These are phyloP conservation scores for Peribatodes rhomboidaria DNA, from an alignment of 2,888 invertebrate species.

Conservation along the genomic window DNA sequence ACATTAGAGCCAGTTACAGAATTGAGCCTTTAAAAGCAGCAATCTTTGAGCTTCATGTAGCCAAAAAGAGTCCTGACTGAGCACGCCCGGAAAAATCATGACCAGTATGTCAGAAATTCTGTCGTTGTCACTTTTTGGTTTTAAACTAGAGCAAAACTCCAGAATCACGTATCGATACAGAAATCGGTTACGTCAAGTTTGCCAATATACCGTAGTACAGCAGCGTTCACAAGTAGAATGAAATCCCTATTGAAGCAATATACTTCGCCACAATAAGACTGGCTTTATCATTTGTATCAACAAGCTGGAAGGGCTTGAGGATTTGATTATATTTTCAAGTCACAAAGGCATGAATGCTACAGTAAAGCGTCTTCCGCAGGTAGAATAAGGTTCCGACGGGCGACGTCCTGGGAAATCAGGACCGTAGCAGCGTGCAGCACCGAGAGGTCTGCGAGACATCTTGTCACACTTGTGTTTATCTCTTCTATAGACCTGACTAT, in stretches of 20 bases:
- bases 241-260: slow-evolving; percentile 11
- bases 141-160: slow-evolving; percentile 4
- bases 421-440: slow-evolving; percentile 56
- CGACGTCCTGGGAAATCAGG: slow-evolving; percentile 81
- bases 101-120: not conserved
- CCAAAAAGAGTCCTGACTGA: too few species aligned
- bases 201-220: not conserved
- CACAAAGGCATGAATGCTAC: slow-evolving; percentile 23
- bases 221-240: not conserved
- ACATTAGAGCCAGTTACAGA: too few species aligned
- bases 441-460: slow-evolving; percentile 36
- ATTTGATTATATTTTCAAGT: slow-evolving; percentile 24
- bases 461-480: slow-evolving; percentile 41
- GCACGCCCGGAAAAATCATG: not conserved
- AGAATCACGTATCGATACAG: slow-evolving; percentile 1
- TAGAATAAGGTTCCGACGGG: slow-evolving; percentile 62
- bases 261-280: not conserved
- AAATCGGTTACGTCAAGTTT: slow-evolving; percentile 15
- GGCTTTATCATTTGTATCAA: slow-evolving; percentile 20
- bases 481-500: slow-evolving; percentile 24
- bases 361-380: slow-evolving; percentile 46
- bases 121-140: not conserved
- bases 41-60: too few species aligned
- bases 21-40: too few species aligned
- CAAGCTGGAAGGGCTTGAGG: slow-evolving; percentile 12